Evolutionary conservation across 2,113 vertebrate species (phyloP).

Genomic region (Sakesphorus luctuosus): DNA sequence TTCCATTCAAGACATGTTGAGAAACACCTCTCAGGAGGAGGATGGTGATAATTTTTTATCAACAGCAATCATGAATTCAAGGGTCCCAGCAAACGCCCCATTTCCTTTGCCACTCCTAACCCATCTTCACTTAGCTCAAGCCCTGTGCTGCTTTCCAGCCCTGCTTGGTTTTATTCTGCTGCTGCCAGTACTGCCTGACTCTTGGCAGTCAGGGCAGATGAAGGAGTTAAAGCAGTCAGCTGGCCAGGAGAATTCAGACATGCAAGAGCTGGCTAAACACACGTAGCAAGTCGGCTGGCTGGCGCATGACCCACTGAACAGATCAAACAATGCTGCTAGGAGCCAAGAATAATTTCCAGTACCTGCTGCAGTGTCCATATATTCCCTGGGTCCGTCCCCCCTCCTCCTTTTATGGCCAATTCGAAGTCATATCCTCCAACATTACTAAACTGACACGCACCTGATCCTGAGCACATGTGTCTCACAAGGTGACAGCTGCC

Average conservation of each 20-base stretch:
- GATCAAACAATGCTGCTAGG: slow-evolving; percentile 50
- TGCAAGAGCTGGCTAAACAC: slow-evolving; percentile 40
- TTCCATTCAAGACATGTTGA: background rate
- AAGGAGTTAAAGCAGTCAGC: slow-evolving; percentile 51
- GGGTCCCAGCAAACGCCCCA: background rate
- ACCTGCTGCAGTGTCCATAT: slow-evolving; percentile 1
- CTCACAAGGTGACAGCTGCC: slow-evolving; percentile 50
- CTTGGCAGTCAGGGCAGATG: background rate
- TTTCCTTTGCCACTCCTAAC: background rate
- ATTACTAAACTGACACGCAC: background rate
- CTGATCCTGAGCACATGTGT: slow-evolving; percentile 12
- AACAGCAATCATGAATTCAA: background rate
- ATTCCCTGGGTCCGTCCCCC: background rate
- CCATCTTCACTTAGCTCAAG: background rate
- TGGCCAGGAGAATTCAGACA: slow-evolving; percentile 42
- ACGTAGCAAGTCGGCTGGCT: slow-evolving; percentile 44
- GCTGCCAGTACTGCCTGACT: background rate
- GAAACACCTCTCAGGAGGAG: background rate
- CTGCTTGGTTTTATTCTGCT: background rate
- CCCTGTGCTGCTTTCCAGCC: background rate
- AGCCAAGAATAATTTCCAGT: slow-evolving; percentile 60
- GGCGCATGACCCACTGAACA: slow-evolving; percentile 52
- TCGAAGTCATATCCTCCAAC: background rate
- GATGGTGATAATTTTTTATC: background rate
- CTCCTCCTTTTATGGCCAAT: slow-evolving; percentile 32